Conservation (phyloP, 2,888 invertebrate species). For the Leptopilina syphax region DNA sequence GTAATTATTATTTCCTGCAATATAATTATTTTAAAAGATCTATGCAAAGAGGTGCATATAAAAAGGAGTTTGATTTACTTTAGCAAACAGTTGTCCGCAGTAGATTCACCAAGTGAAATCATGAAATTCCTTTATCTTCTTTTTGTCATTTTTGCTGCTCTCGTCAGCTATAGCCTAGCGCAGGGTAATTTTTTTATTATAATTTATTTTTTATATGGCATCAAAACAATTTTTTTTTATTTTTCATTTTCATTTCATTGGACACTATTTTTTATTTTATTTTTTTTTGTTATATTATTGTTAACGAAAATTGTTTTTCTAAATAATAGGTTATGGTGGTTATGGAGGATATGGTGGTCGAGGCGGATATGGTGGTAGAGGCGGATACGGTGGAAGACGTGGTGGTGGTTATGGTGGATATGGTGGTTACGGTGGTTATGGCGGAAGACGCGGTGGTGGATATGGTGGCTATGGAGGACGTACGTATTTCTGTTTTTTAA, state of each 20-base stretch:
- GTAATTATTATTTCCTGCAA: neutral
- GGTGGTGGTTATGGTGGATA: too few species aligned
- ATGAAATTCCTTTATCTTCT: constrained; percentile 7
- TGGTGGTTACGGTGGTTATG: neutral
- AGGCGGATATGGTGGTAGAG: neutral
- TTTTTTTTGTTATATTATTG: neutral
- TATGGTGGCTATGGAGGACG: constrained; percentile 16
- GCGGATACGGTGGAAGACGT: neutral
- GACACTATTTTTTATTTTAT: too few species aligned
- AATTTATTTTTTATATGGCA: too few species aligned
- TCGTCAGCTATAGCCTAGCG: neutral
- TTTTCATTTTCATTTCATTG: too few species aligned
- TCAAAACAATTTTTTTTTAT: too few species aligned
- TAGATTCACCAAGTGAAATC: neutral
- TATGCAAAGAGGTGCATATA: neutral
- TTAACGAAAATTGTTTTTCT: neutral
- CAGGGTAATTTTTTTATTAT: neutral
- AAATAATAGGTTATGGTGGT: neutral
- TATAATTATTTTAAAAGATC: constrained; percentile 18
- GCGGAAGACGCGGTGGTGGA: constrained; percentile 9
- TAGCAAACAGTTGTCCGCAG: neutral
- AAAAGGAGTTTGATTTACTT: neutral
- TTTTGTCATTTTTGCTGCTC: neutral
- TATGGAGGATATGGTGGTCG: neutral
- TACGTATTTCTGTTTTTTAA: neutral